A percentile compares a stretch with the other conserved stretches of the same genome.
Evolutionary conservation across 2,888 invertebrate species (phyloP).

Genomic region (Ophioninae sp.): DNA sequence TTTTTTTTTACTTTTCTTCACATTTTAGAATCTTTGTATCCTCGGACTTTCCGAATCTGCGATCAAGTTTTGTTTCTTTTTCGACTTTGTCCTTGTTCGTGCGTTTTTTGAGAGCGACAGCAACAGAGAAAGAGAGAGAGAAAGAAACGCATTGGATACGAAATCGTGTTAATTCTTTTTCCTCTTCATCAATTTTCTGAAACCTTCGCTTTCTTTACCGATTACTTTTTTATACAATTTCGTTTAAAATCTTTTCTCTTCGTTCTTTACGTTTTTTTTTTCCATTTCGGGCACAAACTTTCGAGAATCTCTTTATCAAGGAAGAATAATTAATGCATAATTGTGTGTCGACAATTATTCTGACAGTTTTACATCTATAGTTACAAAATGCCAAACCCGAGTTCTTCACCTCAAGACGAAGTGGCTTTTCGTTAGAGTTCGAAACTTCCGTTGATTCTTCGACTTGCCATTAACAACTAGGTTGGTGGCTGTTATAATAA

Average conservation of each 20-base stretch:
- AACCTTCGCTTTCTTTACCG: background rate
- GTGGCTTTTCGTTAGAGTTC: no score
- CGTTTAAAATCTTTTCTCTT: background rate
- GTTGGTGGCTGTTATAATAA: no score
- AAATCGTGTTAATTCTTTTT: conserved; percentile 38
- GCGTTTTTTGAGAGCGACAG: background rate
- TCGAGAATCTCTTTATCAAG: no score
- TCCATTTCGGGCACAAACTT: no score
- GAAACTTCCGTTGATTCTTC: no score
- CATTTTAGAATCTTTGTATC: background rate
- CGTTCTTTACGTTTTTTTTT: no score
- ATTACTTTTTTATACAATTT: background rate
- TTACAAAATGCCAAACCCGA: no score
- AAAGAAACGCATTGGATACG: conserved; percentile 39
- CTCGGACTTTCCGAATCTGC: conserved; percentile 44
- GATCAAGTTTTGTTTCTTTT: conserved; percentile 28
- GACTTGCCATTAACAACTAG: no score
- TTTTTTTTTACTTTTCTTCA: background rate
- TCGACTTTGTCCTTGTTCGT: background rate
- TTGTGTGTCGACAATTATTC: no score
- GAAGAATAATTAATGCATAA: no score
- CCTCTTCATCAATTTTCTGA: background rate
- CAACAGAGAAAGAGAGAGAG: background rate
- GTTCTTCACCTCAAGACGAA: no score
- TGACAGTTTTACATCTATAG: no score